phyloP scores from a whole-genome alignment of 2,797 vertebrate species.

The Chaetophractus vellerosus region DNA sequence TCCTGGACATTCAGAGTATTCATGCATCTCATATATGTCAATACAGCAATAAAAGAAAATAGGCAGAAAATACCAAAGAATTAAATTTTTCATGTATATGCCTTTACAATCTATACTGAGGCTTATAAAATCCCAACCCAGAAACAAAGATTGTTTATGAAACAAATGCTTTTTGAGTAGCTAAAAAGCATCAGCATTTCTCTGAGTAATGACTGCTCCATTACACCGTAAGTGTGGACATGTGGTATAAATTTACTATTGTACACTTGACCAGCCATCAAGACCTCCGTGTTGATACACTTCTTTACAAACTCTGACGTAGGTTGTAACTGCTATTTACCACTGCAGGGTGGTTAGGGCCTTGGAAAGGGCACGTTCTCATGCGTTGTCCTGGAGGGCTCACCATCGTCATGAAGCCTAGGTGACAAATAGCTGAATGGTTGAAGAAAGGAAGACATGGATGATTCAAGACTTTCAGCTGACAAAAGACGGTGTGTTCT shows the following conservation, averaged over 20 bases:
- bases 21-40: neutral
- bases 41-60: neutral
- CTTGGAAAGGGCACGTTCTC: neutral
- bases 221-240: neutral
- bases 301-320: neutral
- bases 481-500: neutral
- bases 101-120: neutral
- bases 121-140: neutral
- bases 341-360: neutral
- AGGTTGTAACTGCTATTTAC: neutral
- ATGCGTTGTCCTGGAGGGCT: neutral
- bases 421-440: neutral
- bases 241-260: neutral
- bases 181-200: neutral
- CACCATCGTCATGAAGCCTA: neutral
- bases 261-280: neutral
- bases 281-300: neutral
- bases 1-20: neutral
- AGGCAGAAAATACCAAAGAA: neutral
- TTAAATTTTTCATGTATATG: neutral
- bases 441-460: slow-evolving; percentile 6
- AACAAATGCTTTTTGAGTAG: neutral
- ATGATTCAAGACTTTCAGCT: neutral
- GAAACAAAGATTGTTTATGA: neutral
- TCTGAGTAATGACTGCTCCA: neutral